These are phyloP conservation scores for Ispidina picta DNA, from an alignment of 2,797 vertebrate genomes.

Conservation along the genomic window DNA sequence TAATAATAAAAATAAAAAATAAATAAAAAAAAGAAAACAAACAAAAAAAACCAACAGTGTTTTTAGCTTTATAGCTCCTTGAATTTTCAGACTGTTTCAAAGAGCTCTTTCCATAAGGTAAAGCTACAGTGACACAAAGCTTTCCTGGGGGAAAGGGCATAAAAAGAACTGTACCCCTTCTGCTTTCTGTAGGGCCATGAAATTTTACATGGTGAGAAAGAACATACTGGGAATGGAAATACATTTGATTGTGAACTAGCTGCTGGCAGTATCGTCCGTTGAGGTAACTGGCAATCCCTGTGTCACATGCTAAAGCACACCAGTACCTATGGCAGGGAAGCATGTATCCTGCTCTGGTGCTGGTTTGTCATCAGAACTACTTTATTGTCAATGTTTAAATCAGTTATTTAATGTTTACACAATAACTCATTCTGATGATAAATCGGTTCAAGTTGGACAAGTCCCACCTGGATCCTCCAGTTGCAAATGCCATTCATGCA, in stretches of 20 bases:
- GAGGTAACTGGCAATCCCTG: not conserved
- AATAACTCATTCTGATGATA: slow-evolving; percentile 17
- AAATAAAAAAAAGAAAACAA: not conserved
- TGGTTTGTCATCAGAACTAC: slow-evolving; percentile 41
- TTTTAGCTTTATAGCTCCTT: slow-evolving; percentile 62
- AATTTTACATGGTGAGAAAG: slow-evolving; percentile 43
- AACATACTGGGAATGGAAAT: slow-evolving; percentile 1
- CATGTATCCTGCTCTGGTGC: not conserved
- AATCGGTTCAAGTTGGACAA: slow-evolving; percentile 1
- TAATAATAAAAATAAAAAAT: not conserved
- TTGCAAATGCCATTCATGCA: not conserved
- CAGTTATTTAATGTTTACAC: slow-evolving; percentile 40
- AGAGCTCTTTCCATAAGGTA: slow-evolving; percentile 44
- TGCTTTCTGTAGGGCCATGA: slow-evolving; percentile 12
- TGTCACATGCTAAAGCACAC: not conserved
- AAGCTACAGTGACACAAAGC: slow-evolving; percentile 40
- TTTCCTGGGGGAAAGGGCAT: slow-evolving; percentile 26
- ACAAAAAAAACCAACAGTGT: not conserved
- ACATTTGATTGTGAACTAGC: not conserved
- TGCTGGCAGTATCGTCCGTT: slow-evolving; percentile 11
- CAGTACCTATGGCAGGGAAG: not conserved
- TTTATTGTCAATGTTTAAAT: slow-evolving; percentile 39
- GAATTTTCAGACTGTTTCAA: slow-evolving; percentile 57
- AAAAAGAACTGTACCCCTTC: slow-evolving; percentile 22
- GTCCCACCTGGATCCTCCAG: not conserved